Base-by-base conservation (phyloP, 2,888 invertebrate species). In the Scaptomyza tumidula region DNA sequence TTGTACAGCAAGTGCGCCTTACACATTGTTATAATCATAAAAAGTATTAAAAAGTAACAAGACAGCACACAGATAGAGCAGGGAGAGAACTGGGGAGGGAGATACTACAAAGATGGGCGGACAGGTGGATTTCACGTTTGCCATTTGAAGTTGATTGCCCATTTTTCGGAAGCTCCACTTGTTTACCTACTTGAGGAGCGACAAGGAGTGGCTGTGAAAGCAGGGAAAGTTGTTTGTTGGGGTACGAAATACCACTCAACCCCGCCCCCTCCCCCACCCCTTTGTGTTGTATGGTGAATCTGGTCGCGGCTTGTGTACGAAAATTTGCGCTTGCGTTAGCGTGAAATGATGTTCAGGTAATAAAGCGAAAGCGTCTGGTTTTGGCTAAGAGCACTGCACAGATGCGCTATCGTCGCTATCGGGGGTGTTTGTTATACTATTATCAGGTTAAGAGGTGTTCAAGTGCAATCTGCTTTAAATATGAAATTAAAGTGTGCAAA, bases 101-200 rank as follows among this genome's bases (percentile, higher is more conserved):
- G 45, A 10, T 31, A 13, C 29, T 31, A 16, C 2, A 33, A 41
- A 33, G 37, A 14, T 43, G 46, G 57, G 54, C 31, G 58, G 65
- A 39, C 80, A 82, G 86, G 82, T 82, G 86, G 68, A 68, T 41
- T 41, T 58, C 65, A 53, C 50, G 9, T 31, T 50, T 61, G 79
- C 79, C 85, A 80, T 76, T 87, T 85, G 67, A 75, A 85, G 82
- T 86, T 86, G 86, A 86, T 86, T 85, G 86, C 86, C 89, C 88
- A 89, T 85, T 86, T 86, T 75, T 78, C 24, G 75, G 57, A 66
- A 76, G 78, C 75, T 81, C 72, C 73, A 85, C 87, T 85, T 86
- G 86, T 87, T 86, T 87, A 76, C 80, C 79, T 62, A 76, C 80
- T 71, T 68, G 67, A 74, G 61, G 59, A 19, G 48, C 29, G 31